Evolutionary conservation across 2,888 invertebrate species (phyloP).

Genomic region (Perdita meconis): DNA sequence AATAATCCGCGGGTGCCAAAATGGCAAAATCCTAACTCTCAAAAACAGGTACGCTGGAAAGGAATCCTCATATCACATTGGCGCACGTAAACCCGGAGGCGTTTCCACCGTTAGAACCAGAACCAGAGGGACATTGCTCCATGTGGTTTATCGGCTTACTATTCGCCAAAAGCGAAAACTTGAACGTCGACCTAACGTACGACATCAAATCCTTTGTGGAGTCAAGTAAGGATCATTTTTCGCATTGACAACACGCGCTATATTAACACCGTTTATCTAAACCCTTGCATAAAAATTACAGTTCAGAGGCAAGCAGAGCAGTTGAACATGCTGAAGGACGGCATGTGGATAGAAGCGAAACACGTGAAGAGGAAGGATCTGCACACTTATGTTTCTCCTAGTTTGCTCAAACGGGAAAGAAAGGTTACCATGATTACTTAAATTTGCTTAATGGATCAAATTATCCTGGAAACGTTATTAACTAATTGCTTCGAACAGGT

Average conservation of each 20-base stretch:
- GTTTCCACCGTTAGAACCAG: slow-evolving; percentile 87
- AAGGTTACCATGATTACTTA: slow-evolving; percentile 83
- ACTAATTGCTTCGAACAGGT: slow-evolving; percentile 68
- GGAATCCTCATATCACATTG: slow-evolving; percentile 95
- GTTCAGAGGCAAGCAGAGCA: slow-evolving; percentile 88
- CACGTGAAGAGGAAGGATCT: slow-evolving; percentile 94
- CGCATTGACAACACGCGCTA: too few relatives aligned
- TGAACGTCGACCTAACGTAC: slow-evolving; percentile 96
- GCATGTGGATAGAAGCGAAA: slow-evolving; percentile 93
- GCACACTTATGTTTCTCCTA: slow-evolving; percentile 89
- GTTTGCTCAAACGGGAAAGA: slow-evolving; percentile 89
- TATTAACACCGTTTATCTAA: too few relatives aligned
- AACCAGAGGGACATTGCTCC: slow-evolving; percentile 88
- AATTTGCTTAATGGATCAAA: not conserved
- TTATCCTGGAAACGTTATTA: too few relatives aligned
- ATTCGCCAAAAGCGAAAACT: slow-evolving; percentile 94
- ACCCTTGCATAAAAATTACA: slow-evolving; percentile 73
- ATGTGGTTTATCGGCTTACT: slow-evolving; percentile 99
- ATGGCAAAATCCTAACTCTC: slow-evolving; percentile 73
- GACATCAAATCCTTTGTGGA: slow-evolving; percentile 97
- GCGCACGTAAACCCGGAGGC: slow-evolving; percentile 98
- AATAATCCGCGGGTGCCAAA: slow-evolving; percentile 71
- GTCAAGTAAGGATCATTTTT: slow-evolving; percentile 92
- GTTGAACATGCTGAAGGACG: slow-evolving; percentile 88
- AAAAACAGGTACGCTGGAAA: slow-evolving; percentile 91